These are phyloP conservation scores for Colletes latitarsis DNA, from an alignment of 1,140 invertebrate species.

Conservation along the genomic window DNA sequence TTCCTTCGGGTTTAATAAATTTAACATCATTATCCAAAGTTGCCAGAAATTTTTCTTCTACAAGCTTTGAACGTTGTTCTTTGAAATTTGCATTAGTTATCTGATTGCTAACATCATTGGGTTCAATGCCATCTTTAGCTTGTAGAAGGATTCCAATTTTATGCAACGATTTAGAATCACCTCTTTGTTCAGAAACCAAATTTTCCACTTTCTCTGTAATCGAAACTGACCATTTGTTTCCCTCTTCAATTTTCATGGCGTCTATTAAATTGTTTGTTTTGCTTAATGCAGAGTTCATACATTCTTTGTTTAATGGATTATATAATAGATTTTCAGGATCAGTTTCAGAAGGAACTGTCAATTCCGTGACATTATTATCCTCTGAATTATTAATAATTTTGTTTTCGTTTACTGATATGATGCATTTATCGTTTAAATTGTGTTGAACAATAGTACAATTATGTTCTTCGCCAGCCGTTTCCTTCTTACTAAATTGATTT, in stretches of 20 bases:
- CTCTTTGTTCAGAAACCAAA: neutral
- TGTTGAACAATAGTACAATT: conserved; percentile 17
- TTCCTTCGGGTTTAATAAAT: conserved; percentile 16
- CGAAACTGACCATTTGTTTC: neutral
- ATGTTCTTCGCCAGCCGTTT: conserved; percentile 8
- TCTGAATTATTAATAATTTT: conserved; percentile 2
- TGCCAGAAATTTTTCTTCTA: conserved; percentile 35
- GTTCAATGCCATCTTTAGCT: conserved; percentile 17
- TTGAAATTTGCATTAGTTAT: neutral
- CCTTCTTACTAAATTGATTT: conserved; percentile 14
- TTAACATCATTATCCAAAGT: conserved; percentile 40
- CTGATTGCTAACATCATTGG: conserved; percentile 27
- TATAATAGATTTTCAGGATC: neutral
- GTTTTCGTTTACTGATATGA: conserved; percentile 4
- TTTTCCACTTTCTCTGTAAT: neutral
- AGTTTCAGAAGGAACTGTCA: neutral
- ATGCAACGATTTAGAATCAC: conserved; percentile 2
- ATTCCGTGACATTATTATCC: neutral
- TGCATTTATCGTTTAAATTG: conserved; percentile 15
- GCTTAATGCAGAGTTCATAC: neutral
- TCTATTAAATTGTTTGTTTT: conserved; percentile 42
- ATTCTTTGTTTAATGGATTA: conserved; percentile 30
- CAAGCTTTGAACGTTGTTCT: conserved; percentile 17
- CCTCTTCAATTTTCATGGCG: neutral
- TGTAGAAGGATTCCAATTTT: neutral